phyloP scores from a whole-genome alignment of 2,113 vertebrate genomes.

The Maccullochella peelii region DNA sequence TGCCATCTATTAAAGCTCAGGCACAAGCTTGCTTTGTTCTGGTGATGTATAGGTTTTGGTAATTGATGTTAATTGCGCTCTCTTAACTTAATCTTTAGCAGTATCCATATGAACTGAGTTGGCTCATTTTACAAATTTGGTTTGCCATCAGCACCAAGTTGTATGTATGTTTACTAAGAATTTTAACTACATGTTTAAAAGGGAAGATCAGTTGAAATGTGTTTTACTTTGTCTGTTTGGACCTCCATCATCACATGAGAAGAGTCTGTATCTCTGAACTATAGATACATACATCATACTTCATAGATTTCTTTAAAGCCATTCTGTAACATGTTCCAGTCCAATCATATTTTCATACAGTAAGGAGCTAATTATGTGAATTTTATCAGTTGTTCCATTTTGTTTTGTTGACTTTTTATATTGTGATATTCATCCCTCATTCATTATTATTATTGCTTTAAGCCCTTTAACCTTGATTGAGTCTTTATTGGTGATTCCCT shows the following conservation, averaged over 20 bases:
- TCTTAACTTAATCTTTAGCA: conserved; percentile 66
- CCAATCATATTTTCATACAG: conserved; percentile 61
- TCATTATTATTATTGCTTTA: neutral
- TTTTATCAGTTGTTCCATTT: conserved; percentile 46
- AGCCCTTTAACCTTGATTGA: neutral
- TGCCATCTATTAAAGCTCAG: conserved; percentile 34
- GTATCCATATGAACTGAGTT: conserved; percentile 59
- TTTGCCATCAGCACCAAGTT: conserved; percentile 24
- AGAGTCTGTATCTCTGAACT: neutral
- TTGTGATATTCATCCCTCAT: conserved; percentile 48
- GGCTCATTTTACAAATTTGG: conserved; percentile 44
- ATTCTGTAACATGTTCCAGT: conserved; percentile 39
- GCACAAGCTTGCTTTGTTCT: conserved; percentile 74
- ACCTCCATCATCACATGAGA: conserved; percentile 15
- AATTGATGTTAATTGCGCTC: conserved; percentile 68
- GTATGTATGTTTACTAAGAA: conserved; percentile 43
- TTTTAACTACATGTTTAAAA: conserved; percentile 52
- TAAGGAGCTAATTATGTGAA: conserved; percentile 49
- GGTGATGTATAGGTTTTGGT: conserved; percentile 71
- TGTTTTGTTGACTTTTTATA: conserved; percentile 64
- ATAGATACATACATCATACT: too few relatives aligned
- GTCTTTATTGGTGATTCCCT: neutral
- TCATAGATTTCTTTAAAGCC: conserved; percentile 23
- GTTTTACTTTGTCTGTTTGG: conserved; percentile 46
- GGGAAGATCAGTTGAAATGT: conserved; percentile 11